A percentile compares a stretch with the other conserved stretches of the same genome.
These are phyloP conservation scores for Apantesis nais DNA, from an alignment of 2,888 invertebrate species.

Conservation along the genomic window DNA sequence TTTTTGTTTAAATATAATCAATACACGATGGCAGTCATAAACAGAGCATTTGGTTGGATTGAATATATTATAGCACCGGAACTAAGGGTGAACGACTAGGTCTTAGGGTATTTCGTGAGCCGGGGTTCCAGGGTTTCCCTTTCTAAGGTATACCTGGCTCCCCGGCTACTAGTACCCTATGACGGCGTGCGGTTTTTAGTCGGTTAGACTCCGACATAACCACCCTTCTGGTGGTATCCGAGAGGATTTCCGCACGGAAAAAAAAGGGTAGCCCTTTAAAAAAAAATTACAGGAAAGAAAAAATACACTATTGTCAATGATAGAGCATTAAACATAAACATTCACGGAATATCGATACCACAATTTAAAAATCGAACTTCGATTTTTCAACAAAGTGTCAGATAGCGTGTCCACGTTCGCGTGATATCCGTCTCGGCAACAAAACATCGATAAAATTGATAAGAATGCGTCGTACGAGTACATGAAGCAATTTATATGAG, in stretches of 20 bases:
- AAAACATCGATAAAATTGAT: slow-evolving; percentile 60
- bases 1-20: neutral
- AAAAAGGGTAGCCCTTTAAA: slow-evolving; percentile 10
- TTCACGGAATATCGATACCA: neutral
- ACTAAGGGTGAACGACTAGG: too few species aligned
- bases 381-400: neutral
- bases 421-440: slow-evolving; percentile 56
- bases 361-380: neutral
- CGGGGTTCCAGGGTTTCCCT: too few species aligned
- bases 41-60: too few species aligned
- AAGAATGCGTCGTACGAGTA: slow-evolving; percentile 55
- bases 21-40: neutral
- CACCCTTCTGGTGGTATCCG: too few species aligned
- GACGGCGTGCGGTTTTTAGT: too few species aligned
- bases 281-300: too few species aligned
- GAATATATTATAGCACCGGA: too few species aligned
- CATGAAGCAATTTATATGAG: slow-evolving; percentile 53
- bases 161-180: too few species aligned
- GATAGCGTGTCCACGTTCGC: neutral
- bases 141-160: too few species aligned
- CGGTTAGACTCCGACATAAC: too few species aligned
- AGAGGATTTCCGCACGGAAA: too few species aligned
- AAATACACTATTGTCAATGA: slow-evolving; percentile 8
- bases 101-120: too few species aligned
- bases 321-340: slow-evolving; percentile 22